Evolutionary conservation across 2,113 vertebrate species (phyloP).

Genomic region (Piprites chloris): DNA sequence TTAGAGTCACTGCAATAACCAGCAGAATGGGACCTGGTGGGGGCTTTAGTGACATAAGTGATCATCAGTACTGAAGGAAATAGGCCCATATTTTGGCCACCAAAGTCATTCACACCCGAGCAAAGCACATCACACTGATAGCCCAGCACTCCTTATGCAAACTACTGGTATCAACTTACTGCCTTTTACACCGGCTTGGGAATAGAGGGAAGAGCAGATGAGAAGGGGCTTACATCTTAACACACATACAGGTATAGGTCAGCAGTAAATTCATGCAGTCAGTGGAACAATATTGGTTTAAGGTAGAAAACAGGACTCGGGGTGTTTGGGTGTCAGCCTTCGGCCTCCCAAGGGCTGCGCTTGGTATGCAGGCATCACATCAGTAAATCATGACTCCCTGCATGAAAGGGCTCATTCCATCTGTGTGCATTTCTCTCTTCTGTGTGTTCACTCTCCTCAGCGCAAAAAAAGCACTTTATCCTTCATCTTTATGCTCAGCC

Average conservation of each 20-base stretch:
- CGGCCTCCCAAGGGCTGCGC: accelerated
- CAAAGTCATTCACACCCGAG: background rate
- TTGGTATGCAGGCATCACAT: slow-evolving; percentile 9
- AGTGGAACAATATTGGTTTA: background rate
- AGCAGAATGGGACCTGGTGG: background rate
- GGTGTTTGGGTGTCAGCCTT: background rate
- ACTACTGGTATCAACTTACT: background rate
- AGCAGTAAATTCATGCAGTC: background rate
- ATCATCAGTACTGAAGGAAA: background rate
- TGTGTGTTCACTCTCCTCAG: background rate
- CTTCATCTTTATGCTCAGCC: slow-evolving; percentile 47
- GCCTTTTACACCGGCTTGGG: background rate
- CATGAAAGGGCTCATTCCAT: slow-evolving; percentile 47
- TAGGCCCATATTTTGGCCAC: background rate
- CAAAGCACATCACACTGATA: background rate
- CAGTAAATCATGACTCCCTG: background rate
- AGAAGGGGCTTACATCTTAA: background rate
- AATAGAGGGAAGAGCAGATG: background rate
- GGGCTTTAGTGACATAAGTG: background rate
- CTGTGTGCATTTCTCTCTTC: slow-evolving; percentile 6
- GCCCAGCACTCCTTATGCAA: background rate
- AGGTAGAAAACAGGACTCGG: background rate
- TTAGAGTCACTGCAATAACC: background rate
- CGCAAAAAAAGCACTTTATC: background rate
- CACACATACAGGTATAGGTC: background rate